Evolutionary conservation across 2,797 vertebrate species (phyloP).

Genomic region (Halcyon chelicuti): DNA sequence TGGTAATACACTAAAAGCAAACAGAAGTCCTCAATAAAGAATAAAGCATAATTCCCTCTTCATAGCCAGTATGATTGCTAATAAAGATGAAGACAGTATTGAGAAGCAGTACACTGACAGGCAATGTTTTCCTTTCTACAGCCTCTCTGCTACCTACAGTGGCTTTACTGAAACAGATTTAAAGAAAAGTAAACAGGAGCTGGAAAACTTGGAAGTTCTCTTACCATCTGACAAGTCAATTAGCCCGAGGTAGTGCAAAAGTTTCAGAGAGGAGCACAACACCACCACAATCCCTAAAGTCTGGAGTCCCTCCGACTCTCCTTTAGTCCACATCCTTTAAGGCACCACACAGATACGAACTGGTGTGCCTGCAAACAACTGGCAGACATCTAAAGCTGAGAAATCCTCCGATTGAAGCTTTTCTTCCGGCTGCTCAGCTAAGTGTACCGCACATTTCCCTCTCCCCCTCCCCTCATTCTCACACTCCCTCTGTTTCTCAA

Average conservation of each 20-base stretch:
- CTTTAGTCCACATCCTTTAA: constrained; percentile 75
- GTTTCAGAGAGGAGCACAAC: constrained; percentile 82
- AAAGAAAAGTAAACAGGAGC: constrained; percentile 22
- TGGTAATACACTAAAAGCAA: not conserved
- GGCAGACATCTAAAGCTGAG: constrained; percentile 24
- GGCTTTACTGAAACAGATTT: not conserved
- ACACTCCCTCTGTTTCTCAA: not conserved
- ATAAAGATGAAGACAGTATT: not conserved
- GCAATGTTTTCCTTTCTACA: not conserved
- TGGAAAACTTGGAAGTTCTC: constrained; percentile 37
- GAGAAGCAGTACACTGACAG: not conserved
- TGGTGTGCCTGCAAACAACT: not conserved
- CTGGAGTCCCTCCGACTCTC: constrained; percentile 81
- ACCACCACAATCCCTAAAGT: constrained; percentile 81
- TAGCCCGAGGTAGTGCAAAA: constrained; percentile 81
- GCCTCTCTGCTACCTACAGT: not conserved
- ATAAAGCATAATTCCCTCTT: not conserved
- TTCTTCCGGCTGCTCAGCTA: constrained; percentile 31
- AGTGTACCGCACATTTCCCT: constrained; percentile 42
- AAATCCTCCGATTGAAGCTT: constrained; percentile 40
- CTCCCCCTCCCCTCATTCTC: not conserved
- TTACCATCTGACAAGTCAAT: constrained; percentile 83
- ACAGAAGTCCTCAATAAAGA: not conserved
- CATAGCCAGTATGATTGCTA: not conserved
- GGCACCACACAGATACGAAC: not conserved